Evolutionary conservation across 2,113 vertebrate genomes (phyloP).

Genomic region (Hepsetus odoe): DNA sequence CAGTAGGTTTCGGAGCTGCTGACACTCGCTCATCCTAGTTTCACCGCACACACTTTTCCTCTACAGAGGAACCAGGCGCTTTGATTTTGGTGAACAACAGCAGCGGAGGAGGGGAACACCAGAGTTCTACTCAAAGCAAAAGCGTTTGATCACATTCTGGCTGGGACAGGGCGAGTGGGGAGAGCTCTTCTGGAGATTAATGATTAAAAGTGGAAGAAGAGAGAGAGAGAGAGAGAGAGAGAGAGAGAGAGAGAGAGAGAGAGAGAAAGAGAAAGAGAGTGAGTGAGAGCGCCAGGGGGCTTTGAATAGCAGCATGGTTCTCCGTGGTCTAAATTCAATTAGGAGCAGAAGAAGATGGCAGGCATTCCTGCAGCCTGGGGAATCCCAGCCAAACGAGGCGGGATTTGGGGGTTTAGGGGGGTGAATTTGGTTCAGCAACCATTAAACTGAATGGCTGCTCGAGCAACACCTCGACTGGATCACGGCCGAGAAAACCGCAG

Average conservation of each 20-base stretch:
- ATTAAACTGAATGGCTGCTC: background rate
- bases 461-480: background rate
- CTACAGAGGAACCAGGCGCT: background rate
- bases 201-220: conserved; percentile 26
- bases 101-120: background rate
- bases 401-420: background rate
- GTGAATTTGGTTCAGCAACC: conserved; percentile 17
- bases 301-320: conserved; percentile 11
- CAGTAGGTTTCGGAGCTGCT: background rate
- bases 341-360: conserved; percentile 35
- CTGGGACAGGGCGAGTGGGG: background rate
- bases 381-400: conserved; percentile 5
- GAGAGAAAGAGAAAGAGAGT: background rate
- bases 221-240: background rate
- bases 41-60: background rate
- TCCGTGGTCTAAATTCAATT: conserved; percentile 41
- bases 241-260: background rate
- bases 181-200: conserved; percentile 6
- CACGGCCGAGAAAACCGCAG: conserved; percentile 5
- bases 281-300: background rate
- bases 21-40: background rate
- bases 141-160: background rate
- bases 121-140: background rate
- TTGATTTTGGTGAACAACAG: background rate
- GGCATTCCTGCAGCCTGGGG: conserved; percentile 18